These are phyloP conservation scores for Sylvia atricapilla DNA, from an alignment of 2,113 vertebrate species.

Conservation along the genomic window DNA sequence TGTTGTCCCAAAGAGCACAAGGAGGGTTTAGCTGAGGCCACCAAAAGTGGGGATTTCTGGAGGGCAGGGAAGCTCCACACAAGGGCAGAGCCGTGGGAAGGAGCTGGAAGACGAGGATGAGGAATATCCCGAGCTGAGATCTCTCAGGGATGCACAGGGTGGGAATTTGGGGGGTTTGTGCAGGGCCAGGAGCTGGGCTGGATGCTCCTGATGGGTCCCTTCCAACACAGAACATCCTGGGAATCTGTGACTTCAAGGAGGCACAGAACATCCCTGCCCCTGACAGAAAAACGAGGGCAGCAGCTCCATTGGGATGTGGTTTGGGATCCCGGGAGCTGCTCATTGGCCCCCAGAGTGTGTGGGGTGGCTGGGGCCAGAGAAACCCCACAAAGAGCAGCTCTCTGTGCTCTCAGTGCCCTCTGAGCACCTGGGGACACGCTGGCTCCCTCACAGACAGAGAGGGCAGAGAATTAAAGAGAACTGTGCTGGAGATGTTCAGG, in stretches of 20 bases:
- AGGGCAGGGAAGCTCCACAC: background rate
- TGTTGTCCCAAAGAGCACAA: background rate
- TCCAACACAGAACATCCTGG: background rate
- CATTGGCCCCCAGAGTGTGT: background rate
- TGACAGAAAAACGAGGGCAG: background rate
- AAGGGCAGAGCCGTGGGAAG: accelerated
- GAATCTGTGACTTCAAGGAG: background rate
- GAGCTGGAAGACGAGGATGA: background rate
- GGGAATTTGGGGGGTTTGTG: background rate
- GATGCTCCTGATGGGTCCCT: background rate
- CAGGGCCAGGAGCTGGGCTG: background rate
- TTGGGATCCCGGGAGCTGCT: background rate
- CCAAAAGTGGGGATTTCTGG: background rate
- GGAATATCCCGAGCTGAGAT: background rate
- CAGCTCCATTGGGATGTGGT: background rate
- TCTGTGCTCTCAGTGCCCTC: background rate
- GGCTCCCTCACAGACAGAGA: background rate
- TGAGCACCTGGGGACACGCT: background rate
- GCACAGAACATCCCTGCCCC: background rate
- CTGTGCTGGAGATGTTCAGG: background rate
- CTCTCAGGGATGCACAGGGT: background rate
- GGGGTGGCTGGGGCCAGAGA: background rate
- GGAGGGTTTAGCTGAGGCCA: background rate
- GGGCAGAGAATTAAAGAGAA: accelerated
- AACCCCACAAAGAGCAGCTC: background rate